These are phyloP conservation scores for Plebejus melissa DNA, from an alignment of 2,888 invertebrate species.

Conservation along the genomic window DNA sequence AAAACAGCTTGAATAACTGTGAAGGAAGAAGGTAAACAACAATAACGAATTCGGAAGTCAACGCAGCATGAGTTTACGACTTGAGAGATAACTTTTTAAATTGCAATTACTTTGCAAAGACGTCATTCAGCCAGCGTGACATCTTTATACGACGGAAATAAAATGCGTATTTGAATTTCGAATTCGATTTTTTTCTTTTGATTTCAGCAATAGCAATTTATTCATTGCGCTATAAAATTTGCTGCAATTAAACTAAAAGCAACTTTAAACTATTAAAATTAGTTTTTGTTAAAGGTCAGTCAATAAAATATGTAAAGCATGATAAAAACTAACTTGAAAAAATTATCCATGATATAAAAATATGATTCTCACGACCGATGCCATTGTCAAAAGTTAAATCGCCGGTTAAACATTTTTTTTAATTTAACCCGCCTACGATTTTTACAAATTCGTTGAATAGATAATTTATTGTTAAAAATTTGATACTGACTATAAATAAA, in stretches of 20 bases:
- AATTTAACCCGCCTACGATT: conserved; percentile 66
- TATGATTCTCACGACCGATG: not conserved
- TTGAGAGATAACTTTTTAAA: conserved; percentile 32
- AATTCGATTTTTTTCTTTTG: too few species aligned
- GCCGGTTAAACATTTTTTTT: conserved; percentile 38
- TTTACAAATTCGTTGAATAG: conserved; percentile 68
- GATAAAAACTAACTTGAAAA: not conserved
- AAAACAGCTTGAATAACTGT: not conserved
- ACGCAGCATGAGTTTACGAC: conserved; percentile 38
- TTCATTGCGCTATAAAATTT: too few species aligned
- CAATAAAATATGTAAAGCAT: not conserved
- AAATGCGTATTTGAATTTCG: not conserved
- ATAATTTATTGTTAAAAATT: conserved; percentile 65
- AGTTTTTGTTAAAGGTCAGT: not conserved
- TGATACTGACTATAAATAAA: conserved; percentile 31
- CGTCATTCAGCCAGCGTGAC: conserved; percentile 49
- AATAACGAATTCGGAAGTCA: conserved; percentile 50
- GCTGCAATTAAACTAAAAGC: not conserved
- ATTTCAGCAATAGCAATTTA: not conserved
- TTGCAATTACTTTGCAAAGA: conserved; percentile 44
- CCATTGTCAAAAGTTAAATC: conserved; percentile 19
- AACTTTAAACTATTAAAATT: not conserved
- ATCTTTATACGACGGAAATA: conserved; percentile 35
- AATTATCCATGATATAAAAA: not conserved
- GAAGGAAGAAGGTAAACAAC: conserved; percentile 38